These are phyloP conservation scores for Parascotia fuliginaria DNA, from an alignment of 2,888 invertebrate genomes.

Conservation along the genomic window DNA sequence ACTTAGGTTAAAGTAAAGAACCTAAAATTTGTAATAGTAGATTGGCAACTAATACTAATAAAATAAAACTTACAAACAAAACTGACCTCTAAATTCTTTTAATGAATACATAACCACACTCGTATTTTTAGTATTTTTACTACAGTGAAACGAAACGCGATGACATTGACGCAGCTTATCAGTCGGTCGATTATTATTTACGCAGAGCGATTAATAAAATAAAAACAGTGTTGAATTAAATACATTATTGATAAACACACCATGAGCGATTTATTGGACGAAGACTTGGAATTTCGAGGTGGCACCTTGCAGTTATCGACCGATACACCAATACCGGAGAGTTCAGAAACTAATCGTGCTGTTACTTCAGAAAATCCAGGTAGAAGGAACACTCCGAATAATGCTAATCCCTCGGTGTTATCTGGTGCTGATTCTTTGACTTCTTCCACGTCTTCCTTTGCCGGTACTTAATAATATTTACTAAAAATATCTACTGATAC, in stretches of 20 bases:
- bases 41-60: too few relatives aligned
- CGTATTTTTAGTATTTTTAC: background rate
- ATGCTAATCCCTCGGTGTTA: slow-evolving; percentile 72
- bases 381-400: slow-evolving; percentile 55
- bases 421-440: slow-evolving; percentile 79
- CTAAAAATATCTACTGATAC: background rate
- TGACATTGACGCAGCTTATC: slow-evolving; percentile 50
- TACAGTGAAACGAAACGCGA: slow-evolving; percentile 31
- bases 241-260: slow-evolving; percentile 23
- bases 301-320: slow-evolving; percentile 80
- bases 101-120: too few relatives aligned
- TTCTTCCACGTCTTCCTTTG: slow-evolving; percentile 75
- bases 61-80: too few relatives aligned
- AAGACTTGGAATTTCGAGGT: slow-evolving; percentile 86
- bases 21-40: too few relatives aligned
- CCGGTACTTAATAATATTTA: slow-evolving; percentile 56
- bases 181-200: slow-evolving; percentile 71
- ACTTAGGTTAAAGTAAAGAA: too few relatives aligned
- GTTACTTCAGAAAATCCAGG: slow-evolving; percentile 53
- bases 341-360: slow-evolving; percentile 50
- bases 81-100: too few relatives aligned
- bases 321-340: slow-evolving; percentile 54
- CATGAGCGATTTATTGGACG: slow-evolving; percentile 82
- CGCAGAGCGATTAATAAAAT: slow-evolving; percentile 42
- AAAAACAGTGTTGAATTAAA: slow-evolving; percentile 25